Base-by-base conservation (phyloP, 2,888 invertebrate species). In the Zaprionus bogoriensis region DNA sequence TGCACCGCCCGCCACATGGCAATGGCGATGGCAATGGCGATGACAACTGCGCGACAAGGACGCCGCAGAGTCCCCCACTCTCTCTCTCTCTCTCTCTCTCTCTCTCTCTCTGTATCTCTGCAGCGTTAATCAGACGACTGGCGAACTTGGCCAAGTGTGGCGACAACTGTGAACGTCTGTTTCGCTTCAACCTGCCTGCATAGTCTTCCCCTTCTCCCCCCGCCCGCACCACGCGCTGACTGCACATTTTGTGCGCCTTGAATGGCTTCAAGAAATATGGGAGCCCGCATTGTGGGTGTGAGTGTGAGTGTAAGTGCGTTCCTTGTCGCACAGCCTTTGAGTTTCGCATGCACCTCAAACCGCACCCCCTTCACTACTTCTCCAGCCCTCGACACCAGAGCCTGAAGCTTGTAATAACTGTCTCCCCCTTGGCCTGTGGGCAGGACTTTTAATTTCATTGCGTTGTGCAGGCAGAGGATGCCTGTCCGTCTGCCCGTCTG, bases 71-170 rank as follows among this genome's bases (percentile, higher is more conserved):
- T n/a, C n/a, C n/a, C n/a, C n/a, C n/a, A n/a, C n/a, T n/a, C n/a
- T n/a, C n/a, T n/a, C n/a, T n/a, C n/a, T n/a, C n/a, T n/a, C n/a
- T n/a, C n/a, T n/a, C 28, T 5, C 19, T 9, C 22, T 22, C 45
- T 27, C n/a, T n/a, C 28, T 5, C 19, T 9, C 22, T 22, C 45
- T 27, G 52, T 39, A 45, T 39, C 41, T 30, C 60, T 54, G 42
- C 42, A 59, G 62, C 77, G 74, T 69, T 67, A 77, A 77, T 77
- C 77, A 74, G 77, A 74, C 74, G 59, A 65, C 67, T 75, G 72
- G 70, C 77, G 65, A 72, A 76, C 80, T 76, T 80, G 77, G 74
- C 77, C 74, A 77, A 77, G 69, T 77, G 80, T 80, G 67, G 74
- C 59, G 76, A 61, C 53, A 74, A 77, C 67, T 57, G 68, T 61